Evolutionary conservation across 2,113 vertebrate genomes (phyloP), one percentile per base, ranked within the genome.

Genomic region (Camarhynchus parvulus): DNA sequence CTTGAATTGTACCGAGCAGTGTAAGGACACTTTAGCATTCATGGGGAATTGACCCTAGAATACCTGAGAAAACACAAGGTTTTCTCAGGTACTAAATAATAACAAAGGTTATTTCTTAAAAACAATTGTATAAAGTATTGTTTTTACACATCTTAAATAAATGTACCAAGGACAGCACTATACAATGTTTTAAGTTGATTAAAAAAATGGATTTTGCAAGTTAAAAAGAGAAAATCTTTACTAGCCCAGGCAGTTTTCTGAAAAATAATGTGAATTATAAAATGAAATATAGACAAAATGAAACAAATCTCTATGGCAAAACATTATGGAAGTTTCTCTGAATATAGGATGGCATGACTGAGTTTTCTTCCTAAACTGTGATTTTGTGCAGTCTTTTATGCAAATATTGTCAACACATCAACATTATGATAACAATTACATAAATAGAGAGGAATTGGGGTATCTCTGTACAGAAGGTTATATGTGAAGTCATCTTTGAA

Each of bases 171-270:
- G 27, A 33, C 3, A 4, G 35, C 7, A 68, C 13, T 87, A 53
- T 7, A 39, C 1, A 58, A 24, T 19, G 49, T 5, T 50, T 67
- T 46, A 56, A 35, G 21, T 2, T 77, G 24, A 73, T 42, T 8
- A 25, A 33, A 35, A 61, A 28, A 73, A 42, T 39, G 13, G 23
- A 10, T 70, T n/a, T 79, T 59, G 10, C 20, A 68, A 75, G 10
- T 66, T 47, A 56, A 76, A 79, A 62, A 49, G 37, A 90, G 33
- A 52, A 94, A 85, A 83, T 41, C 13, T 56, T 82, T 28, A n/a
- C 21, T 64, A 35, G 25, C 28, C 7, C 23, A 53, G n/a, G 8
- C 58, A 28, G 56, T 67, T 74, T 81, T 89, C 41, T 46, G 53
- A 41, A 55, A 55, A 47, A 44, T 33, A 35, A 37, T 52, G 16